Percentiles rank a stretch among this genome's conserved stretches.
Evolutionary conservation across 2,113 vertebrate genomes (phyloP).

Genomic region (Piliocolobus tephrosceles): DNA sequence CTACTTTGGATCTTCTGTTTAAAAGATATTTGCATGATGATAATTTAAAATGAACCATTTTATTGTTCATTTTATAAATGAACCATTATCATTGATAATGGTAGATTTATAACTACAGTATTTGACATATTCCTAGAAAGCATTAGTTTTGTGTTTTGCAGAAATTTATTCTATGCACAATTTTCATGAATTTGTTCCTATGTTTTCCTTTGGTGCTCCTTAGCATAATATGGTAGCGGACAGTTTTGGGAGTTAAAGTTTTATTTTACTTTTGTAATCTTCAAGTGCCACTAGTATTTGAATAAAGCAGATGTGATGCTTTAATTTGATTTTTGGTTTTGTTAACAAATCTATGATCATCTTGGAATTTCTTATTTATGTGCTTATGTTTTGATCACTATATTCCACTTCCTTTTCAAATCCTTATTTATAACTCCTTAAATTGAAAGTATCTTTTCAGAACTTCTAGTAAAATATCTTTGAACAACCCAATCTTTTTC

Average conservation of each 20-base stretch:
- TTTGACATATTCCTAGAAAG: background rate
- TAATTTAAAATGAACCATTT: constrained; percentile 22
- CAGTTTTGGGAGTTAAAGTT: background rate
- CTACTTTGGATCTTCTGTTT: background rate
- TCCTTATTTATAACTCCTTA: background rate
- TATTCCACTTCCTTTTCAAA: background rate
- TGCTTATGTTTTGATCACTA: background rate
- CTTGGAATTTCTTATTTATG: constrained; percentile 1
- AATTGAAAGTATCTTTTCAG: background rate
- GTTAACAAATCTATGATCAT: background rate
- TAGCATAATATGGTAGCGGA: background rate
- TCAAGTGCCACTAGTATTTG: background rate
- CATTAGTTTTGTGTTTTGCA: constrained; percentile 41
- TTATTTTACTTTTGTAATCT: constrained; percentile 34
- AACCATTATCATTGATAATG: constrained; percentile 59
- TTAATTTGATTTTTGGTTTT: background rate
- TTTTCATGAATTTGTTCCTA: constrained; percentile 1
- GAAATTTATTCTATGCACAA: constrained; percentile 42
- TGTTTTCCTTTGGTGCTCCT: constrained; percentile 45
- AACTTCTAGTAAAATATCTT: background rate
- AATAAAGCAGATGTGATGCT: background rate
- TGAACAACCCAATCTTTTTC: background rate
- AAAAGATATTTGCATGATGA: constrained; percentile 37
- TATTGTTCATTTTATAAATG: too few species aligned
- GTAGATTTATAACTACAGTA: constrained; percentile 32